These are phyloP conservation scores for Phyllopteryx taeniolatus DNA, from an alignment of 2,113 vertebrate species.

Conservation along the genomic window DNA sequence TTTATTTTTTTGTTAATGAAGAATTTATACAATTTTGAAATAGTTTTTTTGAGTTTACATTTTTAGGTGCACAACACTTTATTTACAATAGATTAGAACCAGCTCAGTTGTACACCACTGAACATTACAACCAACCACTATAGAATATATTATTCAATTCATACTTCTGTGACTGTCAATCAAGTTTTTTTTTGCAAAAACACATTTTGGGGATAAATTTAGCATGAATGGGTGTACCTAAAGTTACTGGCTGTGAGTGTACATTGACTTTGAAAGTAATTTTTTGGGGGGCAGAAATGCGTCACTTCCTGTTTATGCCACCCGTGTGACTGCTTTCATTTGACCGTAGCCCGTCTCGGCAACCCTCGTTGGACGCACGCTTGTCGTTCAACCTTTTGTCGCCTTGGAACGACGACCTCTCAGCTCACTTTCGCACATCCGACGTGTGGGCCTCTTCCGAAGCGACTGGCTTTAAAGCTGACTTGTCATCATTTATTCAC, in stretches of 20 bases:
- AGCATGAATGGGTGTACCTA: neutral
- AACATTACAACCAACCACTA: no score
- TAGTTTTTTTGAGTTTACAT: neutral
- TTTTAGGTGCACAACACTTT: neutral
- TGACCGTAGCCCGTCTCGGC: neutral
- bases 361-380: neutral
- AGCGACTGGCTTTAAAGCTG: neutral
- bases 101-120: no score
- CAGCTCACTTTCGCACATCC: neutral
- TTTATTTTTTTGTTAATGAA: neutral
- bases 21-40: neutral
- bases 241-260: neutral
- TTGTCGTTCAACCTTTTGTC: neutral
- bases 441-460: neutral
- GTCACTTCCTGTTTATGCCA: constrained; percentile 5
- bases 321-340: neutral
- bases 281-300: neutral
- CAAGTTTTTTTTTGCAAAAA: no score
- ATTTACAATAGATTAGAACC: no score
- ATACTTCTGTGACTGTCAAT: no score
- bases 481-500: neutral
- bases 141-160: no score
- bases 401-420: neutral
- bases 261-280: neutral
- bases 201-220: no score